Evolutionary conservation across 2,113 vertebrate species (phyloP).

Genomic region (Climacteris rufus): DNA sequence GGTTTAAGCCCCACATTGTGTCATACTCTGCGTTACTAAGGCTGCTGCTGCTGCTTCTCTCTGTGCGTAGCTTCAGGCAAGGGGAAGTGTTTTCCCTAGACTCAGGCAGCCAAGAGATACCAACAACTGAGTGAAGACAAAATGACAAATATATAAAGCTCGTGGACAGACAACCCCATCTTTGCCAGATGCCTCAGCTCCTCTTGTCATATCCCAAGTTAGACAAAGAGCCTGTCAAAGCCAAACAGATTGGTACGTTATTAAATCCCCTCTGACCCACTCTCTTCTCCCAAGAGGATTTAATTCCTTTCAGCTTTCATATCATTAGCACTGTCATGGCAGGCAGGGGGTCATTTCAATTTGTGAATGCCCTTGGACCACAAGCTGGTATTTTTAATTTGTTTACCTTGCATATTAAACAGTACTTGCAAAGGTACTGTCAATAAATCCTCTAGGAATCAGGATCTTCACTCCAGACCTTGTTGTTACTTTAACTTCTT

Average conservation of each 20-base stretch:
- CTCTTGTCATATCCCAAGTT: constrained; percentile 13
- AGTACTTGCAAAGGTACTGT: constrained; percentile 40
- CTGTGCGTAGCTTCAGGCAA: not conserved
- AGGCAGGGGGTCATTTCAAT: constrained; percentile 44
- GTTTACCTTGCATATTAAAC: constrained; percentile 63
- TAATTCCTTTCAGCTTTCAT: constrained; percentile 23
- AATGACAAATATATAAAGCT: not conserved
- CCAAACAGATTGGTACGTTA: constrained; percentile 28
- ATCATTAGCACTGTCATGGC: constrained; percentile 34
- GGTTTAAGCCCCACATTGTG: not conserved
- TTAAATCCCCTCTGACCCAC: constrained; percentile 20
- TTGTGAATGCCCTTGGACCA: constrained; percentile 66
- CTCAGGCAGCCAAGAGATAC: not conserved
- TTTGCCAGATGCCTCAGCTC: not conserved
- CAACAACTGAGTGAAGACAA: not conserved
- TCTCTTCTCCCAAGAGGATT: not conserved
- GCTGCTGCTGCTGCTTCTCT: not conserved
- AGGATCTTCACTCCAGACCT: constrained; percentile 29
- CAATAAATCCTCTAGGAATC: constrained; percentile 41
- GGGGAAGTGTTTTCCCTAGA: not conserved
- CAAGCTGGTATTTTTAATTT: constrained; percentile 61
- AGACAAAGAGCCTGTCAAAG: constrained; percentile 37
- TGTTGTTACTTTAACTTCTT: not conserved
- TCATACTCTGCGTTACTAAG: not conserved
- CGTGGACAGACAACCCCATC: not conserved